These are phyloP conservation scores for Lateolabrax maculatus DNA, from an alignment of 2,797 vertebrate species.

Conservation along the genomic window DNA sequence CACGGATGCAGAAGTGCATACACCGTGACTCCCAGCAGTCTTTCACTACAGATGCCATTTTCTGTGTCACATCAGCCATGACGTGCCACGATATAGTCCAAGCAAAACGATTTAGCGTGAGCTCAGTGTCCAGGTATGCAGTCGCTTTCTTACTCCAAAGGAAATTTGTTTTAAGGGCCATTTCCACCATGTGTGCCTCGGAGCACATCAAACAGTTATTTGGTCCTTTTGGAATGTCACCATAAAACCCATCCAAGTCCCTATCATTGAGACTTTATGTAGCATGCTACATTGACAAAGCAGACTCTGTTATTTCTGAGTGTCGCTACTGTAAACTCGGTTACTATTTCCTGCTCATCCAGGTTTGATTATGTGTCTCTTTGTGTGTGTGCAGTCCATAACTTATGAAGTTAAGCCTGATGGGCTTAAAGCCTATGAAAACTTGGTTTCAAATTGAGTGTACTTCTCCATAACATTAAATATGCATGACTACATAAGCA, in stretches of 20 bases:
- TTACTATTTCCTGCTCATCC: neutral
- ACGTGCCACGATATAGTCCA: conserved; percentile 42
- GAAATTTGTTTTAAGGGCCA: conserved; percentile 76
- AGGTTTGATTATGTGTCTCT: neutral
- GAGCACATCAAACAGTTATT: conserved; percentile 56
- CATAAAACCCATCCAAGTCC: conserved; percentile 24
- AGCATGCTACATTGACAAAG: conserved; percentile 13
- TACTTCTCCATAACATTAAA: neutral
- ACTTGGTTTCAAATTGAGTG: neutral
- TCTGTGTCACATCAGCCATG: conserved; percentile 38
- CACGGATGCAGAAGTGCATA: conserved; percentile 28
- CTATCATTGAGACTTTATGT: conserved; percentile 28
- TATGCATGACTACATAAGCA: neutral
- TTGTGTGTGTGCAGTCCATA: neutral
- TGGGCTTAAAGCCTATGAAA: neutral
- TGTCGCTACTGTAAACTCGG: neutral
- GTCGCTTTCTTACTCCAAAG: conserved; percentile 52
- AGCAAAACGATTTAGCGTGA: conserved; percentile 51
- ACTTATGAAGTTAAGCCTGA: neutral
- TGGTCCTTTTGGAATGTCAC: conserved; percentile 55
- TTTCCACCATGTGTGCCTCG: conserved; percentile 72
- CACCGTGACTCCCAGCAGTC: conserved; percentile 14
- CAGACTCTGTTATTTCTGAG: conserved; percentile 32
- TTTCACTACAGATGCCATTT: conserved; percentile 34
- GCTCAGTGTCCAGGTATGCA: conserved; percentile 73